Conservation (phyloP, 1,140 invertebrate genomes). For the Dermatophagoides farinae region DNA sequence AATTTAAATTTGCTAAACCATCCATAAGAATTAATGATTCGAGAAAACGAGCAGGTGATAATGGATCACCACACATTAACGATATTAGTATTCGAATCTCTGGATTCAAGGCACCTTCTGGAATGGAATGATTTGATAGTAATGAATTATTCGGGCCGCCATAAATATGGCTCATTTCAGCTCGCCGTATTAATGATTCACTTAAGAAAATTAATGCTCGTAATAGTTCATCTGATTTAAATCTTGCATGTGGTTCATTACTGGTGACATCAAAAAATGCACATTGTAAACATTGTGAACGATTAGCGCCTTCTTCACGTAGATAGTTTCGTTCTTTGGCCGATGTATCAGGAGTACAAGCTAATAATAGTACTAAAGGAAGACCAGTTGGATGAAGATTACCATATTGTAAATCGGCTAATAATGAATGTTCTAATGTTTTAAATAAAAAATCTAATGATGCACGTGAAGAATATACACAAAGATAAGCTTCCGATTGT, state of each 20-base stretch:
- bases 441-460: slow-evolving; percentile 77
- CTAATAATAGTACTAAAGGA: slow-evolving; percentile 70
- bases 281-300: slow-evolving; percentile 68
- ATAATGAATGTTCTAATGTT: slow-evolving; percentile 69
- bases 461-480: slow-evolving; percentile 69
- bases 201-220: slow-evolving; percentile 51
- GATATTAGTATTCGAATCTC: slow-evolving; percentile 71
- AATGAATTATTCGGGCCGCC: slow-evolving; percentile 27
- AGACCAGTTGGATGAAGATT: slow-evolving; percentile 53
- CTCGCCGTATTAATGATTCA: slow-evolving; percentile 46
- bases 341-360: slow-evolving; percentile 56
- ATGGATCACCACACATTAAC: slow-evolving; percentile 90
- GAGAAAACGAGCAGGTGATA: slow-evolving; percentile 49
- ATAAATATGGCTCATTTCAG: slow-evolving; percentile 46
- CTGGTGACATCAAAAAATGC: slow-evolving; percentile 61
- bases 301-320: slow-evolving; percentile 66
- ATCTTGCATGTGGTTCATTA: slow-evolving; percentile 31
- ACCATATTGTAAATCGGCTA: slow-evolving; percentile 61
- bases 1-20: slow-evolving; percentile 66
- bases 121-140: slow-evolving; percentile 26
- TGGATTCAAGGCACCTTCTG: slow-evolving; percentile 50
- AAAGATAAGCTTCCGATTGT: slow-evolving; percentile 42
- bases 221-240: slow-evolving; percentile 38
- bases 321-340: slow-evolving; percentile 60
- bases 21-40: slow-evolving; percentile 38